phyloP scores from a whole-genome alignment of 2,888 invertebrate genomes.

The Tenodera sinensis region DNA sequence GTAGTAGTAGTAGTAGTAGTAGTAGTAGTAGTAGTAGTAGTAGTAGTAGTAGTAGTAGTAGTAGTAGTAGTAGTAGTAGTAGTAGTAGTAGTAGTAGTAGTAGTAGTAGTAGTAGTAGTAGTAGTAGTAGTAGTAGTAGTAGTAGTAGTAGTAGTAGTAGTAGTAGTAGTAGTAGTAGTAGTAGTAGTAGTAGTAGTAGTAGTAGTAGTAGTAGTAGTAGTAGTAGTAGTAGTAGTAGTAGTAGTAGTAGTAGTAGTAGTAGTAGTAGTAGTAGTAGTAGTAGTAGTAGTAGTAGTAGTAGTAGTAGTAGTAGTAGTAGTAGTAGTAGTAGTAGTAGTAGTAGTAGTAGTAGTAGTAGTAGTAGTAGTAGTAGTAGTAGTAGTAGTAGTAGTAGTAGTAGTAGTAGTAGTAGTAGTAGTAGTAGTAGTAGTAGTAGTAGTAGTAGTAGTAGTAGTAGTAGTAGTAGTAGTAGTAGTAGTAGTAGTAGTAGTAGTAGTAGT shows the following conservation, averaged over 20 bases:
- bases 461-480: neutral
- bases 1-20: neutral
- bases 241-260: neutral
- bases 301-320: neutral
- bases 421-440: neutral
- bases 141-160: neutral
- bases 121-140: neutral
- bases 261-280: neutral
- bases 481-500: neutral
- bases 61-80: neutral
- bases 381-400: neutral
- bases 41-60: neutral
- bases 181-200: neutral
- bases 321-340: neutral
- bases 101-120: neutral
- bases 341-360: neutral
- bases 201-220: neutral
- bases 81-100: neutral
- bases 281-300: neutral
- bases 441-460: neutral
- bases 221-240: neutral
- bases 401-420: neutral
- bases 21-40: neutral
- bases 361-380: neutral
- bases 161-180: neutral